These are phyloP conservation scores for Epizoanthus ramosus DNA, from an alignment of 92 coral and sea anemone genomes.

Conservation along the genomic window DNA sequence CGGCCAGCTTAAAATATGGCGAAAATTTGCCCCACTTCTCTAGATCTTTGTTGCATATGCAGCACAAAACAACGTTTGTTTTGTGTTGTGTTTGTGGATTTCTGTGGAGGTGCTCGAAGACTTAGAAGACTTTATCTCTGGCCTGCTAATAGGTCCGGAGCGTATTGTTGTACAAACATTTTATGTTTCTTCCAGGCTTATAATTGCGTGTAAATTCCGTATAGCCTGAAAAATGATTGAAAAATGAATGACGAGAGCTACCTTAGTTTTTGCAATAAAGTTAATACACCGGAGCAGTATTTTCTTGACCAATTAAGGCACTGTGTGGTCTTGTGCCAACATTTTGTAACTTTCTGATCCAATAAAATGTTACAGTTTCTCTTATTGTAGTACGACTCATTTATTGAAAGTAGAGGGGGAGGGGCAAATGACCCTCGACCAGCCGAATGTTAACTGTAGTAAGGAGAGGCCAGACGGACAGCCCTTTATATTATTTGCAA, in stretches of 20 bases:
- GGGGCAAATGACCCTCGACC: no score
- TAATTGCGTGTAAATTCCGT: not conserved
- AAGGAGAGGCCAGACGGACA: no score
- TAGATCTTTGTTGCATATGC: not conserved
- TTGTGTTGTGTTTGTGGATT: no score
- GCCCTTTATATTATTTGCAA: no score
- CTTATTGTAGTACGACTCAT: not conserved
- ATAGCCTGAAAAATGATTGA: not conserved
- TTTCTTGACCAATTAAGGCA: not conserved
- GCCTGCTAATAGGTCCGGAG: conserved; percentile 1
- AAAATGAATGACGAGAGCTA: not conserved
- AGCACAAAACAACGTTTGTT: not conserved
- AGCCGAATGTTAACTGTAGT: no score
- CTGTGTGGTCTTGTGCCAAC: not conserved
- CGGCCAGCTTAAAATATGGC: not conserved
- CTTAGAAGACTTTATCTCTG: not conserved
- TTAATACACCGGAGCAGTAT: not conserved
- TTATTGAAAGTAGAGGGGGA: no score
- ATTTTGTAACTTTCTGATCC: conserved; percentile 15
- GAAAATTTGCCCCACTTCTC: not conserved
- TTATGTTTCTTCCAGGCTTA: not conserved
- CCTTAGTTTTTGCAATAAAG: not conserved
- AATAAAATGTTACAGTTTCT: not conserved
- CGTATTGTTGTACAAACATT: not conserved
- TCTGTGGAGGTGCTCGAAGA: not conserved